phyloP scores from a whole-genome alignment of 1,140 invertebrate species.

The Aphis craccivora region DNA sequence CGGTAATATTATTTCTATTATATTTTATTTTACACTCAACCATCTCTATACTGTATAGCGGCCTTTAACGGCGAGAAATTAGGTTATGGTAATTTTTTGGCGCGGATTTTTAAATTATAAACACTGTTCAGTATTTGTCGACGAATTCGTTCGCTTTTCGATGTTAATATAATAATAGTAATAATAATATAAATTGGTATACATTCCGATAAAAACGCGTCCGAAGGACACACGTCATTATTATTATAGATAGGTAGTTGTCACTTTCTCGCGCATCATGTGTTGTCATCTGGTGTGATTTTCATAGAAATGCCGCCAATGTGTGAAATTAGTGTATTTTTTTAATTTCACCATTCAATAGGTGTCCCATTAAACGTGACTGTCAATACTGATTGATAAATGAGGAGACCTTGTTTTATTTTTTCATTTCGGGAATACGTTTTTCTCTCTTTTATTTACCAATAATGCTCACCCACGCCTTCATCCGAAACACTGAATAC shows the following conservation, averaged over 20 bases:
- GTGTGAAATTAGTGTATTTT: constrained; percentile 47
- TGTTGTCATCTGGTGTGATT: background rate
- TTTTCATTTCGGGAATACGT: constrained; percentile 2
- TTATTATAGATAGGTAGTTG: background rate
- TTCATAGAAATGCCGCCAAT: constrained; percentile 23
- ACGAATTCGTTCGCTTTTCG: background rate
- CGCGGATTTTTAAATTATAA: background rate
- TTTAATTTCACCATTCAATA: constrained; percentile 46
- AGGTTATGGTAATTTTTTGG: background rate
- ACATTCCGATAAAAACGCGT: constrained; percentile 29
- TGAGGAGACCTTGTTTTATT: constrained; percentile 14
- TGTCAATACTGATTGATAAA: constrained; percentile 40
- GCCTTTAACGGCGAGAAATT: background rate
- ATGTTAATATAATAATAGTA: background rate
- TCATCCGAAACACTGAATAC: background rate
- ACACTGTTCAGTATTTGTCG: constrained; percentile 1
- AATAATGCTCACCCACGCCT: background rate
- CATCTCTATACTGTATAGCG: background rate
- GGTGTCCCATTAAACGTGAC: constrained; percentile 23
- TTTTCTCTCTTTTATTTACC: constrained; percentile 12
- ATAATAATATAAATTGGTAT: constrained; percentile 13
- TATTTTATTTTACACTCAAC: background rate
- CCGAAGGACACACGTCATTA: constrained; percentile 21
- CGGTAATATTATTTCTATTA: background rate
- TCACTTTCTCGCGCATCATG: constrained; percentile 31